Conservation (phyloP, 2,888 invertebrate genomes). For the Drosophila histrio region DNA sequence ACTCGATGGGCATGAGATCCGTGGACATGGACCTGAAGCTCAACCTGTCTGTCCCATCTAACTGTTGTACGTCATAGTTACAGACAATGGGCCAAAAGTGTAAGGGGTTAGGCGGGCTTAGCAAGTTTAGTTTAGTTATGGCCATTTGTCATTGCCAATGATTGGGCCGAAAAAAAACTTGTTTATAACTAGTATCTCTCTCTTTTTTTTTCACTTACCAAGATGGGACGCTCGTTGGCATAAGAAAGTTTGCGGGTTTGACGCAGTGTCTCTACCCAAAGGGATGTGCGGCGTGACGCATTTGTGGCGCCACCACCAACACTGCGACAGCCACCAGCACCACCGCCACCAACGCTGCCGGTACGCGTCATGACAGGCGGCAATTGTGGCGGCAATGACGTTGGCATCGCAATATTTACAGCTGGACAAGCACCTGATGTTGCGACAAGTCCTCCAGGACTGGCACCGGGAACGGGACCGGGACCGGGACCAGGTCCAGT, state of each 20-base stretch:
- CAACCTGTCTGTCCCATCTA: not conserved
- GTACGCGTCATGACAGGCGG: constrained; percentile 62
- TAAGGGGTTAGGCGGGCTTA: not conserved
- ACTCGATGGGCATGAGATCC: constrained; percentile 32
- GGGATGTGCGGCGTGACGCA: constrained; percentile 66
- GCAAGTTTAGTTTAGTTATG: not conserved
- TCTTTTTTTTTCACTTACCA: constrained; percentile 55
- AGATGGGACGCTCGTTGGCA: constrained; percentile 62
- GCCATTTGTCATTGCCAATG: constrained; percentile 37
- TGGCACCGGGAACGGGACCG: not conserved
- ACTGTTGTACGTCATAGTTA: constrained; percentile 29
- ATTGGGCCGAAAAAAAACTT: constrained; percentile 14
- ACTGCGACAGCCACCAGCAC: constrained; percentile 1
- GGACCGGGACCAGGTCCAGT: not conserved
- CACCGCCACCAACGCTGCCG: constrained; percentile 56
- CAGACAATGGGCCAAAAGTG: constrained; percentile 1
- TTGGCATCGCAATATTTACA: constrained; percentile 41
- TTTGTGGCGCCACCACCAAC: constrained; percentile 37
- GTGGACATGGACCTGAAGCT: constrained; percentile 15
- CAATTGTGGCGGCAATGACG: constrained; percentile 22
- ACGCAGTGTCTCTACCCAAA: constrained; percentile 74
- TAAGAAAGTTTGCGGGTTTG: constrained; percentile 69
- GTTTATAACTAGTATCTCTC: not conserved
- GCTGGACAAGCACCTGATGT: constrained; percentile 27
- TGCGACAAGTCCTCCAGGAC: not conserved